Base-by-base conservation (phyloP, 2,113 vertebrate genomes). In the Scopus umbretta region DNA sequence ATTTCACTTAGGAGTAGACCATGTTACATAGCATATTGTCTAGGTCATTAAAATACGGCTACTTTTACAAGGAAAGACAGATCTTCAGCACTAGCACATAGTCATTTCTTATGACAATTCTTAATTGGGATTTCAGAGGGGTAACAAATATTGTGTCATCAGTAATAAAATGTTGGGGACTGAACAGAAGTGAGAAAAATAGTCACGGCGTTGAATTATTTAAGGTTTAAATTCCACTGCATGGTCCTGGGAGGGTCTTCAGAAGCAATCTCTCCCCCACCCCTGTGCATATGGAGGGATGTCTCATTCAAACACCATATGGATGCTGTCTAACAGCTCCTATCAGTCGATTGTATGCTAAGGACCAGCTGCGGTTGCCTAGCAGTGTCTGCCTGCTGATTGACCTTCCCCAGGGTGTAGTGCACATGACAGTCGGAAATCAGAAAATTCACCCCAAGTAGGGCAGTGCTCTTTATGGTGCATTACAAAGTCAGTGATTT, bases 81-180 rank as follows among this genome's bases (percentile, higher is more conserved):
- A 59, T 76, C 10, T 12, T 45, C 78, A 76, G 66, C 14, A 34
- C 66, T 80, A 91, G 29, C 32, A 63, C n/a, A 19, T 30, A 66
- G 66, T 76, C 9, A 70, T 88, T 96, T 88, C 93, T 74, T 96
- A 67, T 67, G 88, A 29, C 53, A 78, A 6, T 88, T 90, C 87
- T 71, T 94, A 95, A 86, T 40, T 92, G 79, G 11, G 50, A 80
- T 86, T 95, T 91, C 93, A 93, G 78, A 71, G 23, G 32, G 32
- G 74, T 88, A 87, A 59, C 88, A 94, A 92, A 49, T 73, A 62
- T 89, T 92, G 56, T 81, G 89, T 90, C 90, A 83, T 38, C 47
- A 76, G 23, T 73, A 80, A 91, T 96, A 91, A 90, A 90, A 62
- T 71, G 15, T 30, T 42, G 19, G 47, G 55, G 21, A 36, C 74